These are phyloP conservation scores for Oncorhynchus gorbuscha DNA, from an alignment of 2,113 vertebrate genomes.

Conservation along the genomic window DNA sequence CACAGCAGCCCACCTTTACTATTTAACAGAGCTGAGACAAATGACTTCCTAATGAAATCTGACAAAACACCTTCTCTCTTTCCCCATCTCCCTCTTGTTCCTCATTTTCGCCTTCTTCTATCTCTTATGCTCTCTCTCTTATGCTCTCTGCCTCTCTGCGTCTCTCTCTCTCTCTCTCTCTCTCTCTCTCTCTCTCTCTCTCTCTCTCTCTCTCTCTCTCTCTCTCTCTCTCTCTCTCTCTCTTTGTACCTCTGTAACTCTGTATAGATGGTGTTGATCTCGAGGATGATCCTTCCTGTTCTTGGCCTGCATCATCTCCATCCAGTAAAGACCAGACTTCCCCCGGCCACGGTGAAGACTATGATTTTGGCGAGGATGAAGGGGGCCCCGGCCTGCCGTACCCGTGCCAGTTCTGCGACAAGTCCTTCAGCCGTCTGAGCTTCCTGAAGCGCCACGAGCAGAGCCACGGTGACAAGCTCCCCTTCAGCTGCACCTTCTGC, in stretches of 20 bases:
- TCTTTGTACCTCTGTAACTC: conserved; percentile 1
- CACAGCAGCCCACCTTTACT: conserved; percentile 47
- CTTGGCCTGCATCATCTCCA: conserved; percentile 96
- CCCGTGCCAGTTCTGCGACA: conserved; percentile 97
- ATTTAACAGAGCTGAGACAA: conserved; percentile 49
- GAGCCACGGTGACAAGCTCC: conserved; percentile 96
- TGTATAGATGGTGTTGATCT: conserved; percentile 88
- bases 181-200: conserved; percentile 6
- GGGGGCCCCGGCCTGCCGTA: conserved; percentile 92
- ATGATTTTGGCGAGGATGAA: conserved; percentile 95
- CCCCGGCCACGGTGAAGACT: conserved; percentile 92
- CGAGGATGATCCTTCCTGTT: conserved; percentile 95
- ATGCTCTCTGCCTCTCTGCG: conserved; percentile 1
- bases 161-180: not conserved
- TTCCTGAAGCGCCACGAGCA: conserved; percentile 98
- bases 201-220: conserved; percentile 7
- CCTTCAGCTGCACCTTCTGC: conserved; percentile 96
- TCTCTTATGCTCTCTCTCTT: not conserved
- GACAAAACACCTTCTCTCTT: conserved; percentile 40
- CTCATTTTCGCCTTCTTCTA: not conserved
- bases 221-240: conserved; percentile 5
- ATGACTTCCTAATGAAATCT: conserved; percentile 51
- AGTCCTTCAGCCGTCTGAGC: conserved; percentile 97
- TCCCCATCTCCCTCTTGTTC: not conserved
- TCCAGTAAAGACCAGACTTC: conserved; percentile 98